Conservation (phyloP, 92 coral and sea anemone species). For the Zoanthus gigantus region DNA sequence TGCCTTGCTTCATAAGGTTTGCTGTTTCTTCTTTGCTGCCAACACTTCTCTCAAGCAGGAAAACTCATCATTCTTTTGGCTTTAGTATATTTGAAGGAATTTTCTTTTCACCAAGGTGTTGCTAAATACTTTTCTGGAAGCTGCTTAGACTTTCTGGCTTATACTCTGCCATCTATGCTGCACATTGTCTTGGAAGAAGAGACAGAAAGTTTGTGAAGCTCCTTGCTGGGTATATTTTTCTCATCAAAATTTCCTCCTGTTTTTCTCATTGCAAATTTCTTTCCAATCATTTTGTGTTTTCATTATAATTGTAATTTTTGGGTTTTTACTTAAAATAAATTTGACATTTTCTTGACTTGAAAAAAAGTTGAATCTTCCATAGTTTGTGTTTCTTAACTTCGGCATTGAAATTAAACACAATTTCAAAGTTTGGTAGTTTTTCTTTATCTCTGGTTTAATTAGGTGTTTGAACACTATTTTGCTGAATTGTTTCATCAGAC, state of each 20-base stretch:
- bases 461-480: neutral
- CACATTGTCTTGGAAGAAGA: neutral
- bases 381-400: too few relatives aligned
- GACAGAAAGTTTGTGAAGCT: too few relatives aligned
- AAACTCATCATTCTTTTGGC: neutral
- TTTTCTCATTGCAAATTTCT: too few relatives aligned
- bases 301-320: too few relatives aligned
- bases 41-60: neutral
- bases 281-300: too few relatives aligned
- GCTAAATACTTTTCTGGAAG: neutral
- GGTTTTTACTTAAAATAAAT: too few relatives aligned
- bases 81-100: neutral
- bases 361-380: too few relatives aligned
- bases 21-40: neutral
- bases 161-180: neutral
- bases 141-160: neutral
- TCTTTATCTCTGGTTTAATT: too few relatives aligned
- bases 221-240: too few relatives aligned
- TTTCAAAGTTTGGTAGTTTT: neutral
- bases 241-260: too few relatives aligned
- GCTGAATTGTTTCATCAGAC: neutral
- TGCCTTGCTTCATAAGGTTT: neutral
- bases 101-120: neutral
- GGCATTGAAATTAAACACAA: too few relatives aligned
- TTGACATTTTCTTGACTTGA: too few relatives aligned